Base-by-base conservation (phyloP, 2,888 invertebrate species). In the Caenorhabditis uteleia region DNA sequence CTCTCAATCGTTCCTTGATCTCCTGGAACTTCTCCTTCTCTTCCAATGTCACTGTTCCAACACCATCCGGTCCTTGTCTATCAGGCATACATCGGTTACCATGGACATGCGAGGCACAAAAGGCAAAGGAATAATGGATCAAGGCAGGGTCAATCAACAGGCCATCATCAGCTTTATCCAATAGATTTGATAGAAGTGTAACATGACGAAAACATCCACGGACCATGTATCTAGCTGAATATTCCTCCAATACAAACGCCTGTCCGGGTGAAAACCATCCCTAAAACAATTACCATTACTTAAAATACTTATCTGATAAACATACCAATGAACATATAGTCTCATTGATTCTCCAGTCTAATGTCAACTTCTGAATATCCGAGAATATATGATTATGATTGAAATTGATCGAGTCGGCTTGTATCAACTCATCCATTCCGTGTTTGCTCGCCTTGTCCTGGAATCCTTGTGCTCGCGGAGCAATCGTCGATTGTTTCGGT, bases 251-350 rank as follows among this genome's bases (percentile, higher is more conserved):
- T 12, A 95, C 95, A 86, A 97, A 98, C 50, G 97, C 91, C 88
- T 98, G 98, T 1, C 97, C 97, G 0, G 98, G 97, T 80, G 95
- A 95, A 86, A 98, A 97, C 98, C 98, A 98, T 75, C 98, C 98
- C 93, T 93, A 39, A 8, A 70, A 56, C 31, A 12, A 12, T 8
- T 25, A 39, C 2, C 10, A 21, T 20, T 25, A 26, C 25, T 33
- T 8, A 33, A 47, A 47, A 36, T n/a, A n/a, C n/a, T n/a, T n/a
- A n/a, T n/a, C n/a, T 39, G 33, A 26, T 3, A 16, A 5, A 84
- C 87, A 88, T 87, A 93, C 93, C 89, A 98, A 87, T 61, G 95
- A 97, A 84, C 95, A 95, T 84, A 94, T 97, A n/a, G 94, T 93
- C 87, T 98, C 98, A 84, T 91, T 92, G 67, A 98, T 88, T 79